Conservation (phyloP, 53 echinoderm and acorn worm species). For the Zoroaster sp. region DNA sequence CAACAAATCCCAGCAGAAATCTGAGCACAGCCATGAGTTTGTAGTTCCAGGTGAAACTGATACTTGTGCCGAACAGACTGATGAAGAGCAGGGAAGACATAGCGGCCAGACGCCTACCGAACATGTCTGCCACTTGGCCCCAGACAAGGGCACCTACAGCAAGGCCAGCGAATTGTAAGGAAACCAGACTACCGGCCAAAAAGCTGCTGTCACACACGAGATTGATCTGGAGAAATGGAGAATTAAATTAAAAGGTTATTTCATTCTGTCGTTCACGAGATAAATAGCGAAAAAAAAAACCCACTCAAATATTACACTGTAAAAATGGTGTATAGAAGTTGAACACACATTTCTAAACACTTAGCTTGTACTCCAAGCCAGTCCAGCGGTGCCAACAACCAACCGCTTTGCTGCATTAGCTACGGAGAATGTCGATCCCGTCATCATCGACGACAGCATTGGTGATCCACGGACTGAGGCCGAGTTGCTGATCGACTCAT, state of each 20-base stretch:
- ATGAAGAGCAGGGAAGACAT: not conserved
- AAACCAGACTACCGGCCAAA: not conserved
- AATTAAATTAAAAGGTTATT: not conserved
- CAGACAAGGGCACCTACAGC: not conserved
- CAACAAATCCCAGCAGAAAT: not conserved
- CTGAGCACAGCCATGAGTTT: conserved; percentile 11
- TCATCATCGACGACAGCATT: too few species aligned
- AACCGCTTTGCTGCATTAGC: too few species aligned
- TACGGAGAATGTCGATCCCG: too few species aligned
- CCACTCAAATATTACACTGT: too few species aligned
- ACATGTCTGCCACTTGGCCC: conserved; percentile 13
- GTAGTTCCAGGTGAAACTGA: conserved; percentile 23
- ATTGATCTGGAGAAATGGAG: not conserved
- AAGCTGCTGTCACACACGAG: not conserved
- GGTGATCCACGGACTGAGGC: too few species aligned
- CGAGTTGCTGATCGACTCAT: too few species aligned
- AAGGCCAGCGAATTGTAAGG: not conserved
- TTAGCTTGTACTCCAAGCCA: too few species aligned
- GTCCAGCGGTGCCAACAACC: too few species aligned
- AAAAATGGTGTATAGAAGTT: too few species aligned
- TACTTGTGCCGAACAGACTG: not conserved
- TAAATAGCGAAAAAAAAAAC: too few species aligned
- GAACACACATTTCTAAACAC: too few species aligned
- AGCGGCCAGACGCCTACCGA: not conserved
- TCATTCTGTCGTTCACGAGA: too few species aligned